Evolutionary conservation across 2,888 invertebrate genomes (phyloP).

Genomic region (Synanthedon tipuliformis): DNA sequence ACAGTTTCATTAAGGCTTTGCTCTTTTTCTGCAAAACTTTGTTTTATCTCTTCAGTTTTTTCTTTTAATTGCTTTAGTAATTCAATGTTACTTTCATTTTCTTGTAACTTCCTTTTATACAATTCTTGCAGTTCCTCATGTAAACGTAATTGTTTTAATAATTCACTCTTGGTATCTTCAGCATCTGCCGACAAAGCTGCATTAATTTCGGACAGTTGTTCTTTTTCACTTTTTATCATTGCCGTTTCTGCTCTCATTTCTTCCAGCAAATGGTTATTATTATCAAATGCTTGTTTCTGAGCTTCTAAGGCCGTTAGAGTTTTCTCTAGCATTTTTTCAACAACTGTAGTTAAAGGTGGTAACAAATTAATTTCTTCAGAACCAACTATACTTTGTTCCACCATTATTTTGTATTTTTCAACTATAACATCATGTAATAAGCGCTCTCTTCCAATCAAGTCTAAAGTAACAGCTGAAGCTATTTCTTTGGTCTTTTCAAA

Average conservation of each 20-base stretch:
- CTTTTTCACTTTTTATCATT: slow-evolving; percentile 15
- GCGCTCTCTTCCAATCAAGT: slow-evolving; percentile 41
- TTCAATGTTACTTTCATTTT: slow-evolving; percentile 24
- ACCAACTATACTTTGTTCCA: slow-evolving; percentile 23
- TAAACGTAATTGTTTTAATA: slow-evolving; percentile 18
- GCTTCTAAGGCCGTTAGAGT: slow-evolving; percentile 13
- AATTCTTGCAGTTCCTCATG: slow-evolving; percentile 25
- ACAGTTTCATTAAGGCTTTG: slow-evolving; percentile 10
- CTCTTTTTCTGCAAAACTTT: slow-evolving; percentile 10
- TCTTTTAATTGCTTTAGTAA: slow-evolving; percentile 32
- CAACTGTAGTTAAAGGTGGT: slow-evolving; percentile 20
- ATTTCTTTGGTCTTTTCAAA: slow-evolving; percentile 48
- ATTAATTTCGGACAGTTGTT: slow-evolving; percentile 21
- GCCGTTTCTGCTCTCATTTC: slow-evolving; percentile 24
- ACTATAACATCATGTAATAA: slow-evolving; percentile 27
- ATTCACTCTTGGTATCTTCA: slow-evolving; percentile 19
- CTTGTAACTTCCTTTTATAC: slow-evolving; percentile 27
- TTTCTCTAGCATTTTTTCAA: slow-evolving; percentile 23
- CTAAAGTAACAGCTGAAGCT: slow-evolving; percentile 42
- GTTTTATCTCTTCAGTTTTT: slow-evolving; percentile 17
- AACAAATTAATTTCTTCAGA: slow-evolving; percentile 21
- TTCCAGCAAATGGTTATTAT: slow-evolving; percentile 17
- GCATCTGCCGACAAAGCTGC: slow-evolving; percentile 18
- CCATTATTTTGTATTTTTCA: slow-evolving; percentile 27
- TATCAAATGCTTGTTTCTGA: background rate